Conservation (phyloP, 2,113 vertebrate genomes). For the Bothrops jararaca region DNA sequence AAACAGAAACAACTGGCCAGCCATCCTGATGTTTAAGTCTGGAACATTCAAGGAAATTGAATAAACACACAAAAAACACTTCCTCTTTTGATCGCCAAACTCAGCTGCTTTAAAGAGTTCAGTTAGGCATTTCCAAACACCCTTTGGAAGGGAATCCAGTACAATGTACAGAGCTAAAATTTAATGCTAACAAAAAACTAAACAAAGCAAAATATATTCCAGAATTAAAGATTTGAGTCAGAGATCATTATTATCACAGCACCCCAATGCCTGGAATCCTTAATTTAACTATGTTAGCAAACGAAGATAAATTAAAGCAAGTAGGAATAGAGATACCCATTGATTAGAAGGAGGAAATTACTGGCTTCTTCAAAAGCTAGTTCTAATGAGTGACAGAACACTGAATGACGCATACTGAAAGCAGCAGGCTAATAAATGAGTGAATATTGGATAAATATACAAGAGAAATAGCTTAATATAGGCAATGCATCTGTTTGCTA, state of each 20-base stretch:
- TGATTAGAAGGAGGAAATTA: conserved; percentile 16
- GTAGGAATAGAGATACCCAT: neutral
- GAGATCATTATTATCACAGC: neutral
- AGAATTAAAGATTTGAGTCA: neutral
- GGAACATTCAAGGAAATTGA: neutral
- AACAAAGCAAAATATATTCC: neutral
- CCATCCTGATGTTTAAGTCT: neutral
- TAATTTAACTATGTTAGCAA: neutral
- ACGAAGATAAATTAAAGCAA: neutral
- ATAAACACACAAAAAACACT: neutral
- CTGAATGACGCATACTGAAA: neutral
- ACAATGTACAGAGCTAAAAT: neutral
- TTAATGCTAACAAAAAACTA: neutral
- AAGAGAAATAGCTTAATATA: conserved; percentile 38
- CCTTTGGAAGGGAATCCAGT: neutral
- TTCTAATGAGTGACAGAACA: neutral
- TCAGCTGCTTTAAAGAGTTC: neutral
- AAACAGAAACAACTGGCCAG: neutral
- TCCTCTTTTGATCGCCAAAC: neutral
- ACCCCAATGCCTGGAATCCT: neutral
- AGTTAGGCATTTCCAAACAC: neutral
- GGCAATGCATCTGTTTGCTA: conserved; percentile 66
- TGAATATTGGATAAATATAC: conserved; percentile 34
- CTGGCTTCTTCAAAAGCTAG: neutral
- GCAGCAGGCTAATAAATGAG: neutral